A percentile compares a stretch with the other conserved stretches of the same genome.
Conservation (phyloP, 2,888 invertebrate species). For the Phengaris alcon region DNA sequence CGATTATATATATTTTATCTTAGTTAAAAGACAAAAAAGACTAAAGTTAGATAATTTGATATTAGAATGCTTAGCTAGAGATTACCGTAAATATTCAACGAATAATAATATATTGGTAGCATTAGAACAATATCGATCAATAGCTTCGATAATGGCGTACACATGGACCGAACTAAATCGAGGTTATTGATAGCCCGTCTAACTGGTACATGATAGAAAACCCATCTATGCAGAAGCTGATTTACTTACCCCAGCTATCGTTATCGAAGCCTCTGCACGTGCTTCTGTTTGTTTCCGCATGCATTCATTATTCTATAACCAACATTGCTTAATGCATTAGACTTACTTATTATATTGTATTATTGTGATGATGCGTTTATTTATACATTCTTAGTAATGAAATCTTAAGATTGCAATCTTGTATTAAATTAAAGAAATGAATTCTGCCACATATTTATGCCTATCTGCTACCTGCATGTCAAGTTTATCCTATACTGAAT, state of each 20-base stretch:
- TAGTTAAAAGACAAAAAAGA: no score
- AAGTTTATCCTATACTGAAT: neutral
- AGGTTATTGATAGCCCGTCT: slow-evolving; percentile 28
- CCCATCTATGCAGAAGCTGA: slow-evolving; percentile 14
- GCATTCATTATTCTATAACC: slow-evolving; percentile 17
- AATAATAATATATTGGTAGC: slow-evolving; percentile 15
- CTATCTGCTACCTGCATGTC: neutral
- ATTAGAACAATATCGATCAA: slow-evolving; percentile 27
- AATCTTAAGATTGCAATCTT: neutral
- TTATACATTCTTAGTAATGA: neutral
- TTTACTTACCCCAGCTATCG: slow-evolving; percentile 14
- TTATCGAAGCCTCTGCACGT: slow-evolving; percentile 25
- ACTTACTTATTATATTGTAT: neutral
- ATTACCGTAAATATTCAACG: slow-evolving; percentile 13
- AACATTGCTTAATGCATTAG: slow-evolving; percentile 7
- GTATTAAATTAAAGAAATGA: neutral
- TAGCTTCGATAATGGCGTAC: slow-evolving; percentile 23
- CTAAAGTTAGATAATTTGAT: neutral
- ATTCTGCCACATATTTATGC: neutral
- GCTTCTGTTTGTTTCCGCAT: slow-evolving; percentile 27
- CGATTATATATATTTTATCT: no score
- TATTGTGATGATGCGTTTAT: neutral
- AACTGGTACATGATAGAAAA: slow-evolving; percentile 27
- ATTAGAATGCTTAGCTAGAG: neutral
- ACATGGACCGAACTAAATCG: slow-evolving; percentile 28